A percentile compares a stretch with the other conserved stretches of the same genome.
phyloP scores from a whole-genome alignment of 2,113 vertebrate genomes.

The Climacteris rufus region DNA sequence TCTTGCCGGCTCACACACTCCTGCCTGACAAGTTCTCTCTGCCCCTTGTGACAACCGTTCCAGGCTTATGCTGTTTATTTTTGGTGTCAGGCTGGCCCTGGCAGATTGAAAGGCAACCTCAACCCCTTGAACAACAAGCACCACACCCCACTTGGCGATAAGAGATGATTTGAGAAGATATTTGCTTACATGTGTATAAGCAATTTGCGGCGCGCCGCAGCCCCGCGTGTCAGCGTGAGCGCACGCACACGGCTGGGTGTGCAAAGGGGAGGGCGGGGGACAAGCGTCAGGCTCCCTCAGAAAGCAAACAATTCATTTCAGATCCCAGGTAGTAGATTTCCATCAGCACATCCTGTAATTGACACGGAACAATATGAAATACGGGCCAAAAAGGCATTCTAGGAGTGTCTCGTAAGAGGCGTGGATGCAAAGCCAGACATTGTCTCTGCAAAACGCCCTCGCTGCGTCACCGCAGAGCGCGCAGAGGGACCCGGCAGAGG shows the following conservation, averaged over 20 bases:
- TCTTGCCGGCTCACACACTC: constrained; percentile 89
- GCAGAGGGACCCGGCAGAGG: neutral
- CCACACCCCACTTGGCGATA: constrained; percentile 83
- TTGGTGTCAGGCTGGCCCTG: constrained; percentile 76
- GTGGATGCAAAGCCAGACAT: neutral
- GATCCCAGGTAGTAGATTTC: constrained; percentile 65
- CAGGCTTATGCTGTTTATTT: constrained; percentile 80
- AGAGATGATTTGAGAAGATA: constrained; percentile 91
- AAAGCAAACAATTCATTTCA: constrained; percentile 47
- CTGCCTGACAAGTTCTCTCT: constrained; percentile 92
- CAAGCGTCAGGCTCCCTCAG: neutral
- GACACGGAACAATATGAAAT: constrained; percentile 58
- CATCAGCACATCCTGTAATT: constrained; percentile 71
- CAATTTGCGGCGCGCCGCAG: constrained; percentile 75
- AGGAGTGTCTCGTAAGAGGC: neutral
- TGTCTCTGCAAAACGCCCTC: neutral
- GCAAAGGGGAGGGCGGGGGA: constrained; percentile 7
- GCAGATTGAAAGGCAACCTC: constrained; percentile 80
- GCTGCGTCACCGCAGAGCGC: neutral
- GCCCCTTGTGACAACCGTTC: constrained; percentile 85
- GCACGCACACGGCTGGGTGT: constrained; percentile 4
- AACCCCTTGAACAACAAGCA: constrained; percentile 79
- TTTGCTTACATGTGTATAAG: constrained; percentile 90
- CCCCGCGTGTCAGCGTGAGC: constrained; percentile 20
- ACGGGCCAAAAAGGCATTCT: neutral